phyloP scores from a whole-genome alignment of 2,888 invertebrate genomes.

The Hermodice carunculata region DNA sequence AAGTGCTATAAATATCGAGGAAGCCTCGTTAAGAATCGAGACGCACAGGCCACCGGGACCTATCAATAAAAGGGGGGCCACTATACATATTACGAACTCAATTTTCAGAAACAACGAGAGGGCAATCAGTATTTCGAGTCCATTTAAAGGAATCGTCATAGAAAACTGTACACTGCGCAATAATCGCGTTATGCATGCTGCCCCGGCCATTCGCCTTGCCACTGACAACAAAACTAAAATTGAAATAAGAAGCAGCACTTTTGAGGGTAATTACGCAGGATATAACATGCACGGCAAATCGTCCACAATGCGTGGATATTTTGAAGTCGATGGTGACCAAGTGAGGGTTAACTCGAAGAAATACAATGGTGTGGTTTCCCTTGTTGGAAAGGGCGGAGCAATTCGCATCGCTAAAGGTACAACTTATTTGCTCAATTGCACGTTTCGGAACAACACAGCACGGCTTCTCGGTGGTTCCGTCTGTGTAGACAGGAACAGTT shows the following conservation, averaged over 20 bases:
- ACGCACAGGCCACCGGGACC: background rate
- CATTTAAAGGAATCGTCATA: constrained; percentile 13
- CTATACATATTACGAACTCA: constrained; percentile 8
- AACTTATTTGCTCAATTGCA: constrained; percentile 20
- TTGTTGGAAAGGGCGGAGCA: constrained; percentile 35
- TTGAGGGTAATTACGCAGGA: constrained; percentile 23
- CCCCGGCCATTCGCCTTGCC: constrained; percentile 25
- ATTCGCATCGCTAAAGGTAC: constrained; percentile 21
- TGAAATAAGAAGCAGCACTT: constrained; percentile 8
- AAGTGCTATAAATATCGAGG: constrained; percentile 27
- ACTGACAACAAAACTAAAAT: background rate
- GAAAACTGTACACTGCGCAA: constrained; percentile 6
- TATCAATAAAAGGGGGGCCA: background rate
- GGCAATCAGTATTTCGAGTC: constrained; percentile 23
- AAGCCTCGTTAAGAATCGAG: constrained; percentile 19
- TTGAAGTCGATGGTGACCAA: constrained; percentile 21
- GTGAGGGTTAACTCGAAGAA: constrained; percentile 6
- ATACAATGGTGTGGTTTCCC: constrained; percentile 28
- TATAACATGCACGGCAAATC: constrained; percentile 11
- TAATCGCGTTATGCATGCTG: constrained; percentile 32
- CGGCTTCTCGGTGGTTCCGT: constrained; percentile 30
- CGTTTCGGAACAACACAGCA: constrained; percentile 24
- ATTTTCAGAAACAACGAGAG: constrained; percentile 27
- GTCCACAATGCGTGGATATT: constrained; percentile 13
- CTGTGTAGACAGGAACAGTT: constrained; percentile 14